Evolutionary conservation across 2,888 invertebrate species (phyloP).

Genomic region (Ochropacha duplaris): DNA sequence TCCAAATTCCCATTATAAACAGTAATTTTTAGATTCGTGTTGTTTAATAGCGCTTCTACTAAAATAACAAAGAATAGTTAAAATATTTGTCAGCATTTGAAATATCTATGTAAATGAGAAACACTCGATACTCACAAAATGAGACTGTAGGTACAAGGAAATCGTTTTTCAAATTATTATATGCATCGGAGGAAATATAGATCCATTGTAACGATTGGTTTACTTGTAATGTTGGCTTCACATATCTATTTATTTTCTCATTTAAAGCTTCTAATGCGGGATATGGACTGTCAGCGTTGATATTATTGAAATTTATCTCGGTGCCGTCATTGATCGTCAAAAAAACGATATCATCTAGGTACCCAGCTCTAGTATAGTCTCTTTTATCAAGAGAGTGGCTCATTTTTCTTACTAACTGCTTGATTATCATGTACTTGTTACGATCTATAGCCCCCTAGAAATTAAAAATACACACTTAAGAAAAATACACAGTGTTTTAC

Average conservation of each 20-base stretch:
- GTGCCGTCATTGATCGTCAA: slow-evolving; percentile 43
- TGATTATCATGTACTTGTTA: slow-evolving; percentile 45
- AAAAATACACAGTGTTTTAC: too few relatives aligned
- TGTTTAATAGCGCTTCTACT: slow-evolving; percentile 69
- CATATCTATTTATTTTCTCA: slow-evolving; percentile 53
- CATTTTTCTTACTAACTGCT: slow-evolving; percentile 45
- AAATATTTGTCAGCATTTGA: background rate
- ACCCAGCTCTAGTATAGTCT: slow-evolving; percentile 42
- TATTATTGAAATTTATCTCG: slow-evolving; percentile 65
- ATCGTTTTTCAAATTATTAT: slow-evolving; percentile 48
- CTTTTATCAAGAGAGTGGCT: slow-evolving; percentile 47
- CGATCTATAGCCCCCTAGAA: slow-evolving; percentile 66
- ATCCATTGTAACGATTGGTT: slow-evolving; percentile 60
- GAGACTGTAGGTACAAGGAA: slow-evolving; percentile 63
- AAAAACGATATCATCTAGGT: slow-evolving; percentile 45
- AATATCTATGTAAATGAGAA: background rate
- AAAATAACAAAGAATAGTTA: slow-evolving; percentile 32
- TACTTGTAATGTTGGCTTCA: slow-evolving; percentile 64
- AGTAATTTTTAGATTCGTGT: slow-evolving; percentile 60
- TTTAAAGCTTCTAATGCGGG: slow-evolving; percentile 46
- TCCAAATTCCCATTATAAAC: slow-evolving; percentile 75
- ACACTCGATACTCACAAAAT: slow-evolving; percentile 57
- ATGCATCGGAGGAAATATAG: slow-evolving; percentile 52
- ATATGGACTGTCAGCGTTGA: slow-evolving; percentile 55
- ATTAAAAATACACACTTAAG: background rate